Base-by-base conservation (phyloP, 2,797 vertebrate genomes). In the Bovichtus diacanthus region DNA sequence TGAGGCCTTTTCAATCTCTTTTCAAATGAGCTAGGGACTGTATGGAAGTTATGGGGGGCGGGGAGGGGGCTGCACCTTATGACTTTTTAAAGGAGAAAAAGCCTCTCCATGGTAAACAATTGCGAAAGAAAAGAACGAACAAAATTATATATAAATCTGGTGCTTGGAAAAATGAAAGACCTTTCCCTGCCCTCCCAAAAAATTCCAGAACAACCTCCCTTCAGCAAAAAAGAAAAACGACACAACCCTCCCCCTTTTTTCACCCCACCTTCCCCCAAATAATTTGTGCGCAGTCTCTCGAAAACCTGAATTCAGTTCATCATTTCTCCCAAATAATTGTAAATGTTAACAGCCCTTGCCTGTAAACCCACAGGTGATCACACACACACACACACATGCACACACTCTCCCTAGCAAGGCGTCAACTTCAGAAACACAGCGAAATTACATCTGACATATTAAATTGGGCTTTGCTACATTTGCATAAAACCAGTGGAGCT, bases 401-500 rank as follows among this genome's bases (percentile, higher is more conserved):
- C 73, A 49, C 31, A 34, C 4, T 4, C 11, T 38, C 64, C 21
- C 12, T 27, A 27, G 55, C 65, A 61, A 38, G 11, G 7, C 11
- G 8, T 70, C 54, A 63, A 63, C 74, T 73, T 70, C 60, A 67
- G 51, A 81, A 81, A 70, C 23, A 51, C 65, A 49, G 19, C 8
- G 3, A 66, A 68, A 80, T 76, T 74, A 65, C 78, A 87, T 82
- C 76, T 74, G 83, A 91, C 84, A 84, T 72, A 78, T 85, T 88
- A 89, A 90, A 88, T 63, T 60, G 70, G 50, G 49, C 68, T 9
- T 64, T 13, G 46, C 47, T 64, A 76, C 58, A 88, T 91, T 91
- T 90, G 82, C 86, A 91, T 91, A 90, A 91, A 90, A 80, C 70
- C 79, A 58, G 69, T 23, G n/a, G 60, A 62, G 87, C 80, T 79